Percentiles rank a stretch among this genome's conserved stretches.
Evolutionary conservation across 2,113 vertebrate genomes (phyloP).

Genomic region (Cromileptes altivelis): DNA sequence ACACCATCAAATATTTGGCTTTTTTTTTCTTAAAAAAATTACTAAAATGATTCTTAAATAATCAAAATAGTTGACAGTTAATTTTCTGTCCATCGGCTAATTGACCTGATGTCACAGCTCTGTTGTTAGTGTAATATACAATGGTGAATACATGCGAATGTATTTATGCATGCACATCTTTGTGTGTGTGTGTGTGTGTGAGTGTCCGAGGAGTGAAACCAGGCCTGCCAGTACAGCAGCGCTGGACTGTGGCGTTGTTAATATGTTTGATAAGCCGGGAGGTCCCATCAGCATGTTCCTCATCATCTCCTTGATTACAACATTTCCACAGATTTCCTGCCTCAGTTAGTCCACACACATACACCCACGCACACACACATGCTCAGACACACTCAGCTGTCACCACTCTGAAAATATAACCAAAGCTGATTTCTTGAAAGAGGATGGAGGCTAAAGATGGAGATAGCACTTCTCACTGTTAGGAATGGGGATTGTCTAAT

Average conservation of each 20-base stretch:
- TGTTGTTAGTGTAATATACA: background rate
- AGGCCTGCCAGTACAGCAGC: slow-evolving; percentile 38
- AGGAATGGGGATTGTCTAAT: slow-evolving; percentile 21
- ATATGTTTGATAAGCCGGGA: slow-evolving; percentile 73
- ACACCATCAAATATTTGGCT: no score
- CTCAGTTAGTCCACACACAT: slow-evolving; percentile 40
- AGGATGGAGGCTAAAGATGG: slow-evolving; percentile 38
- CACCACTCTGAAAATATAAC: slow-evolving; percentile 42
- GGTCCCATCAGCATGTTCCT: slow-evolving; percentile 75
- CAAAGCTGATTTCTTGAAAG: slow-evolving; percentile 18
- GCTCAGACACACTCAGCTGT: slow-evolving; percentile 35
- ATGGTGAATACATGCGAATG: background rate
- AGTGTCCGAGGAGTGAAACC: background rate
- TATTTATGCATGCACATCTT: background rate
- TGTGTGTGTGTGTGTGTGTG: slow-evolving; percentile 2
- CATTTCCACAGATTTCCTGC: slow-evolving; percentile 69
- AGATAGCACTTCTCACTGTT: slow-evolving; percentile 7
- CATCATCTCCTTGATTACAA: slow-evolving; percentile 76
- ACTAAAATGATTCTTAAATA: no score
- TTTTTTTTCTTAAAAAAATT: no score
- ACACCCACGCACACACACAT: slow-evolving; percentile 15
- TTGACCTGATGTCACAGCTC: no score
- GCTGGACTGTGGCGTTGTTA: slow-evolving; percentile 61
- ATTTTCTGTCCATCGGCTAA: no score
- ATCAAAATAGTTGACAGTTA: no score